phyloP scores from a whole-genome alignment of 2,113 vertebrate species.

The Nycticorax nycticorax region DNA sequence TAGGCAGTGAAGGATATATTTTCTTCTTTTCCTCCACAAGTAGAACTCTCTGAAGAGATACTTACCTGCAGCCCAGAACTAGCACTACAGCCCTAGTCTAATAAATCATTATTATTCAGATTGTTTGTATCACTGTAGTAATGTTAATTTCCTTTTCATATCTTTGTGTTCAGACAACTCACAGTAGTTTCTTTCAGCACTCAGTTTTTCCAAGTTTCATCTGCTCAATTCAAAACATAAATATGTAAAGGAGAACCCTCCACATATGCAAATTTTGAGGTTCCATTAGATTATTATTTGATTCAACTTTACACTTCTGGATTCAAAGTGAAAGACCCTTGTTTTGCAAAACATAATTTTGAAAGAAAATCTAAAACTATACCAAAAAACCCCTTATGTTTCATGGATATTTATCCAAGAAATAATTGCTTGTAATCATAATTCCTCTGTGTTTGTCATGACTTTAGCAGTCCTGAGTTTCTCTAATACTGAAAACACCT shows the following conservation, averaged over 20 bases:
- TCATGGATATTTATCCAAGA: not conserved
- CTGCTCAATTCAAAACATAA: not conserved
- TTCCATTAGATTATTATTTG: not conserved
- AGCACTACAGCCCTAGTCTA: not conserved
- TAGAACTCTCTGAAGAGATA: not conserved
- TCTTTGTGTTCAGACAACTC: not conserved
- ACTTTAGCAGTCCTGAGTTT: not conserved
- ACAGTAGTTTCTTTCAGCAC: not conserved
- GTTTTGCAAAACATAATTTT: not conserved
- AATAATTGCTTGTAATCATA: not conserved
- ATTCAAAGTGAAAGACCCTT: not conserved
- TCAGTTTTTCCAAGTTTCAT: not conserved
- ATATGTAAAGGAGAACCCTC: fast-evolving
- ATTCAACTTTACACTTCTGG: not conserved
- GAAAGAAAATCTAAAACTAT: not conserved
- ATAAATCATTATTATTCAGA: not conserved
- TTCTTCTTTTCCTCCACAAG: not conserved
- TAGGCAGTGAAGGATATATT: not conserved
- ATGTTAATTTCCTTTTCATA: not conserved
- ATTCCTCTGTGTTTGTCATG: not conserved
- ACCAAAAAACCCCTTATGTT: fast-evolving
- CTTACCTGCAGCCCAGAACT: not conserved
- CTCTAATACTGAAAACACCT: not conserved
- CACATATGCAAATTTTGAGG: not conserved
- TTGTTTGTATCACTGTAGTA: not conserved